phyloP scores from a whole-genome alignment of 2,797 vertebrate species.

The Syngnathus rostellatus region DNA sequence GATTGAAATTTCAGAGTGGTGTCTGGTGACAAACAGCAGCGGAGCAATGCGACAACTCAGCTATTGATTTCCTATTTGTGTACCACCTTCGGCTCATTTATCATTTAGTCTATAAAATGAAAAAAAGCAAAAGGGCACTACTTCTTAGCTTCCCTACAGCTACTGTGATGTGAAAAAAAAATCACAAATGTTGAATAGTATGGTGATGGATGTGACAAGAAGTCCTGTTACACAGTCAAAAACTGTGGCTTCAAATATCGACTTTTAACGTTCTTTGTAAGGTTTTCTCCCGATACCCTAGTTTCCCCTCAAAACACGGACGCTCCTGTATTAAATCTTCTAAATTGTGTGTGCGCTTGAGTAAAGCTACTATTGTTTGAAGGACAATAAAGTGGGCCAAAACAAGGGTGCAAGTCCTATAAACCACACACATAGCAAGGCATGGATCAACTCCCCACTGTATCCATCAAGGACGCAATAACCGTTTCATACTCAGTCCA shows the following conservation, averaged over 20 bases:
- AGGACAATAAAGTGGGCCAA: constrained; percentile 58
- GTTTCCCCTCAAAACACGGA: background rate
- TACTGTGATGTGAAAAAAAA: background rate
- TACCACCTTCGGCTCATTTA: constrained; percentile 35
- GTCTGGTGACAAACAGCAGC: constrained; percentile 40
- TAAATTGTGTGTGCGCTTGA: constrained; percentile 7
- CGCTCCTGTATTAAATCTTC: background rate
- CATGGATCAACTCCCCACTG: constrained; percentile 55
- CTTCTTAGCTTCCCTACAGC: constrained; percentile 43
- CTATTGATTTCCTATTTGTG: constrained; percentile 64
- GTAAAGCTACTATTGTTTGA: constrained; percentile 22
- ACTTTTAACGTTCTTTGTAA: background rate
- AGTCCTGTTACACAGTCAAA: background rate
- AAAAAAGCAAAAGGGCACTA: constrained; percentile 12
- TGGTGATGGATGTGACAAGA: background rate
- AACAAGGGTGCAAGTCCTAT: constrained; percentile 31
- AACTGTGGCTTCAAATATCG: background rate
- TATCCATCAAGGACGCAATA: constrained; percentile 55
- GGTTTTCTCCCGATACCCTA: background rate
- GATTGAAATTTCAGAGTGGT: constrained; percentile 19
- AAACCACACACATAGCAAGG: constrained; percentile 28
- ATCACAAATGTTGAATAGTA: background rate
- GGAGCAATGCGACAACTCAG: constrained; percentile 41
- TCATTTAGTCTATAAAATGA: constrained; percentile 29
- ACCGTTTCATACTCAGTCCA: constrained; percentile 43